phyloP scores from a whole-genome alignment of 2,113 vertebrate species.

The Muntiacus reevesi region DNA sequence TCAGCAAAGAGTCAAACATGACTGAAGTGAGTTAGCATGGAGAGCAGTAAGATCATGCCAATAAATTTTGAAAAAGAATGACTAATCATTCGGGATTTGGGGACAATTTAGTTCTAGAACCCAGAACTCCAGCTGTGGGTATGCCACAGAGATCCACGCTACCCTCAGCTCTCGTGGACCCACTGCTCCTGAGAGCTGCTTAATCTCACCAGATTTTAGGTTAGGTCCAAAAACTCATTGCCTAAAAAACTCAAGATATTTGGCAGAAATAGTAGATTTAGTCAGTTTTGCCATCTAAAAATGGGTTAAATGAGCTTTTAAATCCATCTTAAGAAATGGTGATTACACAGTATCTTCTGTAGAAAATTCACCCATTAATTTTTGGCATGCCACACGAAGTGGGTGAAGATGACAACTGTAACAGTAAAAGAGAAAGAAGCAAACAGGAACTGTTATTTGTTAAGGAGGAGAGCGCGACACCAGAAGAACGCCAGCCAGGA shows the following conservation, averaged over 20 bases:
- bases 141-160: neutral
- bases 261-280: neutral
- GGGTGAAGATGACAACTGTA: neutral
- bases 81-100: neutral
- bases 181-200: neutral
- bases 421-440: neutral
- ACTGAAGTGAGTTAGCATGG: neutral
- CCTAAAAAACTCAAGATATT: neutral
- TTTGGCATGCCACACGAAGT: neutral
- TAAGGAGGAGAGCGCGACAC: too few species aligned
- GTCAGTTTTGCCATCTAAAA: neutral
- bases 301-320: neutral
- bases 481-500: neutral
- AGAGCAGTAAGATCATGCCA: neutral
- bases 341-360: neutral
- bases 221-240: neutral
- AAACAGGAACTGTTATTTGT: neutral
- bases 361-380: neutral
- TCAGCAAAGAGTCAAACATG: neutral
- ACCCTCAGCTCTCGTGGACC: neutral
- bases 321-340: neutral
- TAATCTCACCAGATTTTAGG: neutral
- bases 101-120: neutral
- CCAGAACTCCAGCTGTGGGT: neutral
- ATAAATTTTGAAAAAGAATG: neutral